Percentiles rank a stretch among this genome's conserved stretches.
phyloP scores from a whole-genome alignment of 2,888 invertebrate species.

The Perdita meconis region DNA sequence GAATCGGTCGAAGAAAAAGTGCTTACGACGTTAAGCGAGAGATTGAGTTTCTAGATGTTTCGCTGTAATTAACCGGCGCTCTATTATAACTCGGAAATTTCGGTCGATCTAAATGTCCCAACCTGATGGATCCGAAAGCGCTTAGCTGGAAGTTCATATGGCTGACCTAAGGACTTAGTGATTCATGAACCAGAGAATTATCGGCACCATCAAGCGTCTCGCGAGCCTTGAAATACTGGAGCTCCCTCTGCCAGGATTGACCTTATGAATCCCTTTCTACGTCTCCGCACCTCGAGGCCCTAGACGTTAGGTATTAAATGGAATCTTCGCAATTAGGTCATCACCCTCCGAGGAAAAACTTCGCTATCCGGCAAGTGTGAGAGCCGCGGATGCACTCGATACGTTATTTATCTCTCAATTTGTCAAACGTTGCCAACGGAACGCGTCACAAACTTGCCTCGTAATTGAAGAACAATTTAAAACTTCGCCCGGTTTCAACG shows the following conservation, averaged over 20 bases:
- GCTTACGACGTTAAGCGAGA: too few relatives aligned
- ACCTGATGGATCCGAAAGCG: background rate
- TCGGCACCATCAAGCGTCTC: background rate
- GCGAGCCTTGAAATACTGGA: background rate
- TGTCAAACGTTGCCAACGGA: too few relatives aligned
- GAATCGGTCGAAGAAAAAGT: background rate
- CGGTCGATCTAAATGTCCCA: background rate
- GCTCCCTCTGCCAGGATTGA: background rate
- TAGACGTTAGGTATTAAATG: too few relatives aligned
- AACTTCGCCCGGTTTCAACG: background rate
- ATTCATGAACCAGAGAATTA: conserved; percentile 2
- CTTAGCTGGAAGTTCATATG: background rate
- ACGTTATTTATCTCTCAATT: too few relatives aligned
- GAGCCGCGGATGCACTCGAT: too few relatives aligned
- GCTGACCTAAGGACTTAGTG: conserved; percentile 1
- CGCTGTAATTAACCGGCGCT: background rate
- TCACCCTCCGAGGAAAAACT: too few relatives aligned
- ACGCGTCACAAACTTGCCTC: background rate
- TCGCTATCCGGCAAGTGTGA: too few relatives aligned
- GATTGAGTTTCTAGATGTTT: background rate
- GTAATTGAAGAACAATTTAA: background rate
- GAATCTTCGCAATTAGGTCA: too few relatives aligned
- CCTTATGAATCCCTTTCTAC: conserved; percentile 1
- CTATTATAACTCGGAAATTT: background rate
- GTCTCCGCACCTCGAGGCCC: too few relatives aligned